phyloP scores from a whole-genome alignment of 2,888 invertebrate genomes.

The Plebejus melissa region DNA sequence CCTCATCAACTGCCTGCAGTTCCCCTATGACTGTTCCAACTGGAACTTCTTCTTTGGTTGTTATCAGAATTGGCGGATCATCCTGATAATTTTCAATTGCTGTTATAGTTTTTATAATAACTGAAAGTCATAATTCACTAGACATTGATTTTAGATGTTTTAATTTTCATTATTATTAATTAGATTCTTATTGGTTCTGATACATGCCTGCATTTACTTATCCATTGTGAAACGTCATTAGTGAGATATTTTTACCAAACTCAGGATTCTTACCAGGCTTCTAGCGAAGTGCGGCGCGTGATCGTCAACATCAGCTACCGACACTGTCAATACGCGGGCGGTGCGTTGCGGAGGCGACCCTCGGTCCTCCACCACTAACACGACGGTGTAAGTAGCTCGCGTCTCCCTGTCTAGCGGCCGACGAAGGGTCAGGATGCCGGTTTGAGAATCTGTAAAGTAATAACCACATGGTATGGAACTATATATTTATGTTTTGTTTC shows the following conservation, averaged over 20 bases:
- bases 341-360: conserved; percentile 88
- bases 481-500: too few species aligned
- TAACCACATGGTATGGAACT: neutral
- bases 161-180: too few species aligned
- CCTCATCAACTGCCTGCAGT: conserved; percentile 85
- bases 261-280: conserved; percentile 72
- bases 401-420: conserved; percentile 85
- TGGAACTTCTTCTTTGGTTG: conserved; percentile 82
- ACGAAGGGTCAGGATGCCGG: conserved; percentile 85
- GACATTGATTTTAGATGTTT: too few species aligned
- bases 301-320: conserved; percentile 87
- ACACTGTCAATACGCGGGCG: conserved; percentile 83
- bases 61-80: conserved; percentile 81
- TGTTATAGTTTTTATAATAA: neutral
- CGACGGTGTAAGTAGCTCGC: conserved; percentile 85
- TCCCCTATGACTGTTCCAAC: conserved; percentile 83
- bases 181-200: too few species aligned
- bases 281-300: conserved; percentile 86
- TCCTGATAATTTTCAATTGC: conserved; percentile 61
- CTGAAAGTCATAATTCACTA: neutral
- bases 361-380: conserved; percentile 87
- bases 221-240: too few species aligned
- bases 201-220: too few species aligned
- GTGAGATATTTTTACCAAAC: neutral
- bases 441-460: conserved; percentile 73